A percentile compares a stretch with the other conserved stretches of the same genome.
These are phyloP conservation scores for Platalea minor DNA, from an alignment of 2,797 vertebrate species.

Conservation along the genomic window DNA sequence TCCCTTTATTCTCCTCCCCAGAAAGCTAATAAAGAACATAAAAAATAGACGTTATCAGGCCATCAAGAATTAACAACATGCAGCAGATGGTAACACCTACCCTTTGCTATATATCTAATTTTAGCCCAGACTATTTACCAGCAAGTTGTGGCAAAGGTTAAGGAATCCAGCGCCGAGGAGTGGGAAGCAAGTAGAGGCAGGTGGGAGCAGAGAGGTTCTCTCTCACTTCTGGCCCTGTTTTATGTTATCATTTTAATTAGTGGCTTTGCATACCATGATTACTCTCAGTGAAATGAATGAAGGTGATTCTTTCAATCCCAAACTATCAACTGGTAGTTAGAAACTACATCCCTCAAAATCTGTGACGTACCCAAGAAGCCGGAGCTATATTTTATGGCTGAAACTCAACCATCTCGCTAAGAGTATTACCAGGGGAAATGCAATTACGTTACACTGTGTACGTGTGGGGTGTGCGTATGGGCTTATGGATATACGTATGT, in stretches of 20 bases:
- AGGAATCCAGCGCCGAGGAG: not conserved
- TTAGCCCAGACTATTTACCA: constrained; percentile 60
- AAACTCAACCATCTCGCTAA: not conserved
- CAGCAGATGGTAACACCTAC: constrained; percentile 61
- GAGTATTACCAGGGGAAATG: not conserved
- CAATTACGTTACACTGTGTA: not conserved
- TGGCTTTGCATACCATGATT: not conserved
- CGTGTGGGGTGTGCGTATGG: not conserved
- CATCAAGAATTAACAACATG: constrained; percentile 49
- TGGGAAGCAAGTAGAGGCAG: not conserved
- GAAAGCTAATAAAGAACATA: constrained; percentile 30
- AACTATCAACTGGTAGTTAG: not conserved
- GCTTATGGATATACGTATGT: not conserved
- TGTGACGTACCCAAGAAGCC: not conserved
- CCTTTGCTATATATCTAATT: constrained; percentile 42
- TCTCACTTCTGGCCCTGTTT: not conserved
- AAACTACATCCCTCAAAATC: not conserved
- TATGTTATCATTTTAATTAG: not conserved
- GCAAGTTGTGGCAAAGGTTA: constrained; percentile 45
- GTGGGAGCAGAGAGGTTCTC: not conserved
- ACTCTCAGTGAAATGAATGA: not conserved
- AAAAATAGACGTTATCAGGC: constrained; percentile 51
- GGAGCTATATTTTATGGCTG: not conserved
- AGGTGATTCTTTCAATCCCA: not conserved
- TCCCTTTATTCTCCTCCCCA: not conserved